A percentile compares a stretch with the other conserved stretches of the same genome.
These are phyloP conservation scores for Hydropsyche betteni DNA, from an alignment of 2,888 invertebrate species.

Conservation along the genomic window DNA sequence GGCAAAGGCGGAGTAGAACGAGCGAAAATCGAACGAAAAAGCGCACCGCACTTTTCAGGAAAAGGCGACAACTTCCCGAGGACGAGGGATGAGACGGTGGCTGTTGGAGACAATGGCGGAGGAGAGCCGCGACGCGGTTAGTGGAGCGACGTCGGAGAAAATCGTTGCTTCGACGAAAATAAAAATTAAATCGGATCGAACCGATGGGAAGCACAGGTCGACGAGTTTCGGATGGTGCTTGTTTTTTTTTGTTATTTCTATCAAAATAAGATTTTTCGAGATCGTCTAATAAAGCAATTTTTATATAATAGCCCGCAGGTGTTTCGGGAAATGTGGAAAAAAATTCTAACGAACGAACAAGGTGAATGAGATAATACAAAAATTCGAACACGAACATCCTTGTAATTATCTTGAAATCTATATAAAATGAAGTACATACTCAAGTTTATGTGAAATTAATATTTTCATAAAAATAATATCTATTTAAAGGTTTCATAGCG, in stretches of 20 bases:
- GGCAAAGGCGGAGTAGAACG: not conserved
- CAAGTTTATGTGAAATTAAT: not conserved
- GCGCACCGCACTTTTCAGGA: slow-evolving; percentile 17
- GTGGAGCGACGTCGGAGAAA: not conserved
- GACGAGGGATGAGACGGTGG: not conserved
- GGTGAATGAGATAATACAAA: not conserved
- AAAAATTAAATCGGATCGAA: not conserved
- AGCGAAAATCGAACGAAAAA: slow-evolving; percentile 26
- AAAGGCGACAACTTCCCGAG: slow-evolving; percentile 12
- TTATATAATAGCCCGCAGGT: too few relatives aligned
- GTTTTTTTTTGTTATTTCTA: too few relatives aligned
- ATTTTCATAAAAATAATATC: too few relatives aligned
- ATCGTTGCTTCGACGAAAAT: not conserved
- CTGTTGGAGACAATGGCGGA: too few relatives aligned
- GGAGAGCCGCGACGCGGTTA: slow-evolving; percentile 1
- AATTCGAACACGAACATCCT: not conserved
- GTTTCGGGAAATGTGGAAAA: too few relatives aligned
- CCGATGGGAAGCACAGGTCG: not conserved
- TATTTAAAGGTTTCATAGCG: not conserved
- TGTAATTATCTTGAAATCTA: not conserved
- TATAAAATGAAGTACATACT: not conserved
- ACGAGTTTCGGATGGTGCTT: too few relatives aligned
- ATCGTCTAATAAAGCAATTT: too few relatives aligned
- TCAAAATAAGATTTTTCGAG: too few relatives aligned
- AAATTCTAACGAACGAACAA: too few relatives aligned